These are phyloP conservation scores for Ferdinandea cuprea DNA, from an alignment of 2,888 invertebrate species.

Conservation along the genomic window DNA sequence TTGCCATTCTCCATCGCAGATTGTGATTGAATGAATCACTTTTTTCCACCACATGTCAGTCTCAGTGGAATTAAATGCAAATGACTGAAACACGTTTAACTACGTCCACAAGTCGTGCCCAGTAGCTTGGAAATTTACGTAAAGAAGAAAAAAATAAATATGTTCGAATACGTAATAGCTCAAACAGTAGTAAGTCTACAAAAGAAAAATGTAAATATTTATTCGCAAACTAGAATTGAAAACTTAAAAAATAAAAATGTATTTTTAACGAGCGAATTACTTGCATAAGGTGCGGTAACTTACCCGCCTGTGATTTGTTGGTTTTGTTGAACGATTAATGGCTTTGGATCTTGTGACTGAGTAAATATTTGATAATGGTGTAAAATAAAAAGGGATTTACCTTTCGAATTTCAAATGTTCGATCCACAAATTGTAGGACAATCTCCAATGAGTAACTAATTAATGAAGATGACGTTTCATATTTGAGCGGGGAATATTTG, in stretches of 20 bases:
- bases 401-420: neutral
- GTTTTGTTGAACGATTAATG: neutral
- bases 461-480: neutral
- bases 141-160: neutral
- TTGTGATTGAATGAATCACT: conserved; percentile 27
- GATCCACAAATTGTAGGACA: neutral
- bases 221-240: conserved; percentile 15
- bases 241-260: neutral
- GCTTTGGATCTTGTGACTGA: neutral
- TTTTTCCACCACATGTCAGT: neutral
- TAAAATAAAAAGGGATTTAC: conserved; percentile 3
- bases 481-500: too few species aligned
- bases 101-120: neutral
- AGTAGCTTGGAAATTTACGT: conserved; percentile 1
- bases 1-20: neutral
- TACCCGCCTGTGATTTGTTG: conserved; percentile 1
- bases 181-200: conserved; percentile 6
- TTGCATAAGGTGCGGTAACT: conserved; percentile 17
- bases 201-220: conserved; percentile 13
- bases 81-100: conserved; percentile 9
- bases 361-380: neutral
- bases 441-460: neutral
- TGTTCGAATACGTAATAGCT: neutral
- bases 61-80: too few species aligned
- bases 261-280: neutral